These are phyloP conservation scores for Ormyrus labotus DNA, from an alignment of 2,888 invertebrate genomes.

Conservation along the genomic window DNA sequence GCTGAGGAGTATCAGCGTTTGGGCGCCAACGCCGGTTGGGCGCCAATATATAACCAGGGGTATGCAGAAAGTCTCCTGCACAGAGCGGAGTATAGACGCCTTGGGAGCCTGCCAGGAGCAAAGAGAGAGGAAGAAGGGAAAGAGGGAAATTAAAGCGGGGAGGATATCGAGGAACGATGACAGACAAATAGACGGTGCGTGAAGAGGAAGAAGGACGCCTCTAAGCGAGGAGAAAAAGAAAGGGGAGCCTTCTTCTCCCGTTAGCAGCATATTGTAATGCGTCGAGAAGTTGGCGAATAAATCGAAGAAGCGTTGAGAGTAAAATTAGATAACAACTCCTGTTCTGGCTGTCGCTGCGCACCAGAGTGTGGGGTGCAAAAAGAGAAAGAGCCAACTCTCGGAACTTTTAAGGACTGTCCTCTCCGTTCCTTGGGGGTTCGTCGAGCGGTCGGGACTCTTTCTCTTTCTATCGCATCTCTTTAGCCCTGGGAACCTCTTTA, in stretches of 20 bases:
- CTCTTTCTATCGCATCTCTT: conserved; percentile 49
- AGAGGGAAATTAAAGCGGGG: conserved; percentile 50
- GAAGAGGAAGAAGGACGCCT: conserved; percentile 23
- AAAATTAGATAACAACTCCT: conserved; percentile 76
- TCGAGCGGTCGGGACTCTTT: conserved; percentile 20
- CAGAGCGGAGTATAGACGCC: conserved; percentile 11
- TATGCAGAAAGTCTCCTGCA: conserved; percentile 28
- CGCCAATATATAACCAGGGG: conserved; percentile 29
- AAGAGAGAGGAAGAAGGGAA: not conserved
- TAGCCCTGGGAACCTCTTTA: conserved; percentile 1
- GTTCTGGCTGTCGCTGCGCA: conserved; percentile 60
- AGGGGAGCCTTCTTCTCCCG: conserved; percentile 45
- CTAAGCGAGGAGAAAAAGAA: conserved; percentile 38
- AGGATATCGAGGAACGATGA: conserved; percentile 54
- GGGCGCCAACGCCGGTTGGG: not conserved
- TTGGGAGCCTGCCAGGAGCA: conserved; percentile 52
- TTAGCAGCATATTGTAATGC: conserved; percentile 75
- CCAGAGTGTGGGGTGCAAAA: conserved; percentile 59
- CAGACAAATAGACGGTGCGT: conserved; percentile 52
- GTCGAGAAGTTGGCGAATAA: conserved; percentile 75
- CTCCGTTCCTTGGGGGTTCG: conserved; percentile 60
- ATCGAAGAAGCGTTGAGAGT: conserved; percentile 76
- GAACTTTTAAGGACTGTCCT: conserved; percentile 73
- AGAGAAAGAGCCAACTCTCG: conserved; percentile 58
- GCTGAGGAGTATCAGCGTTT: conserved; percentile 1